Evolutionary conservation across 2,797 vertebrate genomes (phyloP), one percentile per base, ranked within the genome.

Genomic region (Pseudochirops cupreus): DNA sequence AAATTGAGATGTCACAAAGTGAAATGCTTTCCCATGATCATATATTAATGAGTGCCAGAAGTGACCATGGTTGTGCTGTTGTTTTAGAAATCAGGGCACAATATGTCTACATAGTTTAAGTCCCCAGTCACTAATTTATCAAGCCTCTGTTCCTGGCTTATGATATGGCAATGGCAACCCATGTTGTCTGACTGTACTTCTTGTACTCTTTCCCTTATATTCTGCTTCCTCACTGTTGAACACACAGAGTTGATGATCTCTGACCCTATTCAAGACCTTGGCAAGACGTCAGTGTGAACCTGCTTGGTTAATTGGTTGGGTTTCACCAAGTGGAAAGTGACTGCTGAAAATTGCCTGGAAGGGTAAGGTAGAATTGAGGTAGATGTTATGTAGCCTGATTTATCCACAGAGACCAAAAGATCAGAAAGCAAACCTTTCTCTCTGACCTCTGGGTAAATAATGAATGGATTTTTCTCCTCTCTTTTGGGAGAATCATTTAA

Each of bases 371-470:
- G 90, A 91, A 91, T 33, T 91, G 28, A 53, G 90, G 52, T 53
- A 91, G 29, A 18, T 46, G 29, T 55, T 53, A 29, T 92, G 56
- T 46, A 12, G 50, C 28, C 67, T 52, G 10, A 93, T 96, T 96
- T 96, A 93, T 96, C 96, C 92, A 58, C 4, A 6, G 94, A 93
- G 94, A 96, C 29, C 56, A 62, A 87, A 93, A 92, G 93, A 96
- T 97, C 97, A 93, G 93, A 93, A 94, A 94, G 91, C 89, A 95
- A 96, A 93, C 90, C 95, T 97, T 96, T 97, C 95, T 92, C 94
- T 95, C 0, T 97, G 98, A 97, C 97, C 97, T 96, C 96, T 96
- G 95, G 92, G 97, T 98, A 96, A 97, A 97, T 97, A 97, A 98
- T 98, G 96, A 97, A 97, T 95, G 96, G 95, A 96, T 91, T 74